Conservation (phyloP, 1,140 invertebrate species). For the Polypedilum vanderplanki region DNA sequence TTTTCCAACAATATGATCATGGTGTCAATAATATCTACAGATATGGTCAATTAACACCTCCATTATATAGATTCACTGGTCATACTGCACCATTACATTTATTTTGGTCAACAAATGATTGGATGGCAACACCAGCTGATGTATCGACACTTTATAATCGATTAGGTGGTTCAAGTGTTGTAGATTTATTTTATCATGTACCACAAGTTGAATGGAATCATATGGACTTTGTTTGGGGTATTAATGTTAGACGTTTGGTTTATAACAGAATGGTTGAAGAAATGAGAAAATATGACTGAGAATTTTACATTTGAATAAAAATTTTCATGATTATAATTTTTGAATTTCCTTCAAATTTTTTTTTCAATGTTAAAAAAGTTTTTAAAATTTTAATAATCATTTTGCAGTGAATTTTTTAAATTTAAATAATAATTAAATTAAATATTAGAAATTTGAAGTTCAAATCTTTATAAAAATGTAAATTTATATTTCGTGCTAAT, state of each 20-base stretch:
- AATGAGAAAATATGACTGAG: constrained; percentile 43
- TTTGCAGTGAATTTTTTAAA: too few relatives aligned
- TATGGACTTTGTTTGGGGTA: constrained; percentile 59
- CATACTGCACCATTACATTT: constrained; percentile 55
- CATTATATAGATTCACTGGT: constrained; percentile 52
- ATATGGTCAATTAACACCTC: constrained; percentile 49
- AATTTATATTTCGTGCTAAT: too few relatives aligned
- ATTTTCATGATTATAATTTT: too few relatives aligned
- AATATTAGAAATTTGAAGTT: too few relatives aligned
- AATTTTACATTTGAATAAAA: too few relatives aligned
- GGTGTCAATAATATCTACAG: constrained; percentile 44
- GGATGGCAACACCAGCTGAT: constrained; percentile 49
- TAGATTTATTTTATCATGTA: constrained; percentile 50
- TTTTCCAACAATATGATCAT: constrained; percentile 47
- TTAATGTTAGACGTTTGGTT: constrained; percentile 50
- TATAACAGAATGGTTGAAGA: constrained; percentile 53
- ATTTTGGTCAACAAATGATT: constrained; percentile 58
- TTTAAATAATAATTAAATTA: too few relatives aligned
- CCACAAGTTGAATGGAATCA: constrained; percentile 54
- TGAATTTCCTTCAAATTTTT: too few relatives aligned
- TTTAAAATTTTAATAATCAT: too few relatives aligned
- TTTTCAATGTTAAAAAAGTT: too few relatives aligned
- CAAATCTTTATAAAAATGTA: too few relatives aligned
- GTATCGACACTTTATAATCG: constrained; percentile 42
- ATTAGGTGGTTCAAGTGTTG: constrained; percentile 44